A percentile compares a stretch with the other conserved stretches of the same genome.
These are phyloP conservation scores for Fabriciana adippe DNA, from an alignment of 2,888 invertebrate species.

Conservation along the genomic window DNA sequence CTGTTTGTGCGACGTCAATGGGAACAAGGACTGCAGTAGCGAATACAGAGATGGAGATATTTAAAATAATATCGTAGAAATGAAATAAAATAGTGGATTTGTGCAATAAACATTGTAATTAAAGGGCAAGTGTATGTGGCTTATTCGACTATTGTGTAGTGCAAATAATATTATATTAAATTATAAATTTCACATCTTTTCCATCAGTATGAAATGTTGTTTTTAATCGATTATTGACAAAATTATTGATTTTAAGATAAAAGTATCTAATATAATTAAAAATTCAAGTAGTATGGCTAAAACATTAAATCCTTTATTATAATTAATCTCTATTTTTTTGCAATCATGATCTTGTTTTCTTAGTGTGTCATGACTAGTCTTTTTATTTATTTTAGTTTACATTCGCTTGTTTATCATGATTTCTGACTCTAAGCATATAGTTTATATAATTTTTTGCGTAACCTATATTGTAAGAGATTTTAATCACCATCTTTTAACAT, in stretches of 20 bases:
- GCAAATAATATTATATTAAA: constrained; percentile 18
- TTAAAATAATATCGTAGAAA: constrained; percentile 31
- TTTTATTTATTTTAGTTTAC: constrained; percentile 16
- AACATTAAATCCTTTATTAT: not conserved
- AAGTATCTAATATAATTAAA: constrained; percentile 13
- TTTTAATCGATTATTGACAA: constrained; percentile 45
- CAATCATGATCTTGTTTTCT: constrained; percentile 5
- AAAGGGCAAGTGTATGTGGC: constrained; percentile 35
- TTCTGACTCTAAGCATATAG: constrained; percentile 9
- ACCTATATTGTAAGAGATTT: not conserved
- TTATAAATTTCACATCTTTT: constrained; percentile 27
- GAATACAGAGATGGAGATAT: constrained; percentile 38
- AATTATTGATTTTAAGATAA: constrained; percentile 49
- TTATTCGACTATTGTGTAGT: constrained; percentile 13
- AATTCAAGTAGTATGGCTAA: not conserved
- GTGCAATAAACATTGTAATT: constrained; percentile 25
- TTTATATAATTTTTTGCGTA: not conserved
- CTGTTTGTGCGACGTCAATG: constrained; percentile 38
- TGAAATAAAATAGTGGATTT: constrained; percentile 32
- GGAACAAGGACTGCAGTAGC: constrained; percentile 39
- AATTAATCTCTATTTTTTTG: not conserved
- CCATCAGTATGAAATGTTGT: constrained; percentile 39
- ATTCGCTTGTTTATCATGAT: constrained; percentile 4
- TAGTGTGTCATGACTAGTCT: constrained; percentile 11
- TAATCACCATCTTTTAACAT: not conserved